Evolutionary conservation across 2,888 invertebrate species (phyloP).

Genomic region (Cacoxenus indagator): DNA sequence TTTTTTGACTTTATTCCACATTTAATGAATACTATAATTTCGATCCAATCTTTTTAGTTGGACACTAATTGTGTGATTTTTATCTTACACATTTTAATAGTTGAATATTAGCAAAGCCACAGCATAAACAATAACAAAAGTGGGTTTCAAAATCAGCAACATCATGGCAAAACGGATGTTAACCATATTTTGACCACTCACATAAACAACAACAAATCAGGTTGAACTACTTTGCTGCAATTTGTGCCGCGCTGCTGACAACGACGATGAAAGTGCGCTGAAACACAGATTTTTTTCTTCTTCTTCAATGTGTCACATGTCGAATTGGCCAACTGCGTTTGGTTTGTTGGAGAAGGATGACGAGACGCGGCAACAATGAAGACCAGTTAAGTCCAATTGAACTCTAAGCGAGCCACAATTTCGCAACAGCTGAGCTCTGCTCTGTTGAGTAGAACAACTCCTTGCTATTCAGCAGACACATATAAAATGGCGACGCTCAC

Average conservation of each 20-base stretch:
- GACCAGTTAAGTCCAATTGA: too few species aligned
- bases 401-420: too few species aligned
- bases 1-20: too few species aligned
- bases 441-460: not conserved
- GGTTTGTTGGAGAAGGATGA: not conserved
- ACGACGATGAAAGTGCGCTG: slow-evolving; percentile 46
- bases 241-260: slow-evolving; percentile 20
- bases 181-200: not conserved
- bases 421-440: slow-evolving; percentile 1
- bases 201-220: slow-evolving; percentile 46
- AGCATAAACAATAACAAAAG: too few species aligned
- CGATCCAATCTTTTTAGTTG: too few species aligned
- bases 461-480: not conserved
- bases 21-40: too few species aligned
- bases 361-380: not conserved
- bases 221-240: slow-evolving; percentile 55
- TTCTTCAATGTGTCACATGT: not conserved
- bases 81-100: not conserved
- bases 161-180: slow-evolving; percentile 38
- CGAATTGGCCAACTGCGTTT: slow-evolving; percentile 21
- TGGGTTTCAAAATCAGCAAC: slow-evolving; percentile 44
- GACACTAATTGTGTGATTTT: too few species aligned
- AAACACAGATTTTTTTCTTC: not conserved
- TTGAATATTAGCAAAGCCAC: slow-evolving; percentile 14
- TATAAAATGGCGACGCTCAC: too few species aligned